Evolutionary conservation across 2,888 invertebrate species (phyloP), one percentile per base, ranked within the genome.

Genomic region (Arge pagana): DNA sequence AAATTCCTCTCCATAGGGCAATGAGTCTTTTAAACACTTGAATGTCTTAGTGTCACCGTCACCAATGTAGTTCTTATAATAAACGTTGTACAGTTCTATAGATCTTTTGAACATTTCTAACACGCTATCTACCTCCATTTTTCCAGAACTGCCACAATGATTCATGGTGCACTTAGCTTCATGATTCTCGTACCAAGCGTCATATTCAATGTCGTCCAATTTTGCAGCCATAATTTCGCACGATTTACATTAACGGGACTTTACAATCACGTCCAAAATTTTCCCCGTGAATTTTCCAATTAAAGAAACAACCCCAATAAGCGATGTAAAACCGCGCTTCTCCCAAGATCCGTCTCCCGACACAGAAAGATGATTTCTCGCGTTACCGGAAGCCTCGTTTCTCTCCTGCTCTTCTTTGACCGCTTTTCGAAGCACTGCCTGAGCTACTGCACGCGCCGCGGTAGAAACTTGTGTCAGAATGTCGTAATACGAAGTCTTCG

Each of bases 31-130:
- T 23, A 60, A 19, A 16, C 33, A 42, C 41, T 51, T 57, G 28
- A 57, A 57, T 19, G 60, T 60, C 36, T 58, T 57, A 3, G 54
- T 43, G 48, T 62, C 56, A n/a, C 57, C 59, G 31, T 61, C 59
- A 10, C 61, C 62, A 16, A 62, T 61, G 41, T 61, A 59, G 23
- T 24, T 42, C 18, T 39, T 43, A 18, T 59, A 61, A 11, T 35
- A 35, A 13, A 55, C 54, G 15, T 11, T 42, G 33, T 39, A 51
- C 11, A 37, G 49, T 39, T 57, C 55, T 16, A 50, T 19, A 6
- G 59, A 57, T 43, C 51, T 37, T 21, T 10, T n/a, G 54, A 58
- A 61, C 54, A 60, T 55, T 41, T 58, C 52, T 15, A 31, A 15
- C 10, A 58, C 26, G 30, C 59, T 54, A 16, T 56, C 48, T 7